These are phyloP conservation scores for Rotaria macrura DNA, from an alignment of 2,888 invertebrate species.

Conservation along the genomic window DNA sequence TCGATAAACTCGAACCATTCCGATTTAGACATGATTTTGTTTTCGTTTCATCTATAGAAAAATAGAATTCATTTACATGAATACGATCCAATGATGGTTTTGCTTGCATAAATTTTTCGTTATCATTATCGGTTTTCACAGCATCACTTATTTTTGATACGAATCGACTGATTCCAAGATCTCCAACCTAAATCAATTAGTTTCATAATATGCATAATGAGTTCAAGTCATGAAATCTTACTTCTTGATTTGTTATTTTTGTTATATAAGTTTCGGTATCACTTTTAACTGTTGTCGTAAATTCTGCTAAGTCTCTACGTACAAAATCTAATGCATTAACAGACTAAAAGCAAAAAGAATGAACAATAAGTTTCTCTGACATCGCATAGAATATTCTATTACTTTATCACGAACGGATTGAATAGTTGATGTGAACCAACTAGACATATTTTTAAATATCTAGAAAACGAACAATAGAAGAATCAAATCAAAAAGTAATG, in stretches of 20 bases:
- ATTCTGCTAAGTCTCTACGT: neutral
- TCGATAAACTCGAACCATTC: too few relatives aligned
- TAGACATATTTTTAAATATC: neutral
- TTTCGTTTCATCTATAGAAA: too few relatives aligned
- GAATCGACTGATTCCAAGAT: neutral
- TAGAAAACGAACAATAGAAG: neutral
- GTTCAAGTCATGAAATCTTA: neutral
- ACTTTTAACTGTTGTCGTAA: neutral
- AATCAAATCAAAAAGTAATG: neutral
- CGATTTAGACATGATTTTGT: too few relatives aligned
- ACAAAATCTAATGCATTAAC: neutral
- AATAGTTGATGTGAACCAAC: neutral
- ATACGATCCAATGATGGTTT: slow-evolving; percentile 5
- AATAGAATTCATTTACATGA: neutral
- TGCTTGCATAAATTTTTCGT: neutral
- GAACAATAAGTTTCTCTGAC: neutral
- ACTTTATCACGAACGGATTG: slow-evolving; percentile 3
- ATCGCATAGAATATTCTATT: neutral
- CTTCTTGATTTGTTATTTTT: neutral
- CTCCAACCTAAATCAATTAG: neutral
- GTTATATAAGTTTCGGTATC: neutral
- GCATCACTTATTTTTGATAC: neutral
- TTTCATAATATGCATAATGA: neutral
- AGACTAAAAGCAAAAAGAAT: neutral
- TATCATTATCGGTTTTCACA: neutral